Conservation (phyloP, 2,113 vertebrate species). For the Leiothrix lutea region DNA sequence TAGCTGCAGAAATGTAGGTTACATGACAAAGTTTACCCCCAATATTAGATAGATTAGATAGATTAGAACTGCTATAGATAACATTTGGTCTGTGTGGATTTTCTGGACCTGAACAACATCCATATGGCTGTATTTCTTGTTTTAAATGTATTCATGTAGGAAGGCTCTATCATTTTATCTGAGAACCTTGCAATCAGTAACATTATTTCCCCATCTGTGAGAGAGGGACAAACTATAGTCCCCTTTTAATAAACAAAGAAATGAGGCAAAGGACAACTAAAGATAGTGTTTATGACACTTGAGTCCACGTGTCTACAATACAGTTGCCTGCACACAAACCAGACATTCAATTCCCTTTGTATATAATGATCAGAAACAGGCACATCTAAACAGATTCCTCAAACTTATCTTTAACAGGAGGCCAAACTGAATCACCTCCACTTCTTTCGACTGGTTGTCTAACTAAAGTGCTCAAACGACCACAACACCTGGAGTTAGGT, state of each 20-base stretch:
- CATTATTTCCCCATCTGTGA: background rate
- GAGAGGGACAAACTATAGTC: background rate
- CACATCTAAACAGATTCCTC: background rate
- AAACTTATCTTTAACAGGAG: background rate
- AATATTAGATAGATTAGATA: background rate
- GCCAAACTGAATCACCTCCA: background rate
- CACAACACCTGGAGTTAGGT: background rate
- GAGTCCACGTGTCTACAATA: background rate
- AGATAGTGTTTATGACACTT: background rate
- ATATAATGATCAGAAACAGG: background rate
- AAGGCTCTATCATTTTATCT: background rate
- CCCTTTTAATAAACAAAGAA: background rate
- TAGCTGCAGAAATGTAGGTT: background rate
- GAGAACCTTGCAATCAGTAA: background rate
- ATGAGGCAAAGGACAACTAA: constrained; percentile 15
- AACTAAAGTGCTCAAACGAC: background rate
- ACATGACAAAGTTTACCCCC: background rate
- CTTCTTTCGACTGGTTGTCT: background rate
- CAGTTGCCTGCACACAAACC: background rate
- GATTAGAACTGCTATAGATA: background rate
- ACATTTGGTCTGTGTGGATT: background rate
- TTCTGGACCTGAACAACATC: background rate
- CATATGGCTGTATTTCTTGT: background rate
- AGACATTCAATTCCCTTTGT: background rate
- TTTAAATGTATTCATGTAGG: background rate